Base-by-base conservation (phyloP, 92 coral and sea anemone species). In the Parazoanthus atlanticus region DNA sequence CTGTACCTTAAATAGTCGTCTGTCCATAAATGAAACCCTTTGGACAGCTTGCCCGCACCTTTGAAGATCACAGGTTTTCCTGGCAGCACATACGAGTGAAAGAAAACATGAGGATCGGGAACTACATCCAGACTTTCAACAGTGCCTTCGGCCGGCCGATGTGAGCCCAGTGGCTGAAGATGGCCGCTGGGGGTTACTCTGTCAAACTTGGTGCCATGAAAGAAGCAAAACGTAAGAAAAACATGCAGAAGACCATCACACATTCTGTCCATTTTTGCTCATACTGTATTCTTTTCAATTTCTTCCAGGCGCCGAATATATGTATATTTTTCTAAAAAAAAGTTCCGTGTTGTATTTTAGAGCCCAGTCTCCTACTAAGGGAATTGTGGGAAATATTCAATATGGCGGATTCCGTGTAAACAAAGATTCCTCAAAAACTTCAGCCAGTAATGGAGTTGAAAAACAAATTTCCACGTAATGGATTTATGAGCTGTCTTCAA, bases 91-190 rank as follows among this genome's bases (percentile, higher is more conserved):
- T 90, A 91, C 31, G 92, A 88, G 25, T 90, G 91, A 74, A 95
- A 97, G 91, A 97, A 97, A 5, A 95, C 94, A 31, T 73, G 81
- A 1, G 99, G 96, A 0, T 91, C 47, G 13, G 99, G 99, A 41
- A 91, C 90, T 0, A 52, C 73, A 32, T 88, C 85, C 8, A 93
- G 26, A 9, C 84, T 88, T 11, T 90, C 66, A 56, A 97, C 86
- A 5, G 88, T 69, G 11, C 94, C 93, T 75, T 91, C 93, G 23
- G 99, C 96, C 6, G 96, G 92, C 75, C 91, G 93, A 65, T 97
- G 99, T 23, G 97, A 91, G 15, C 99, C 99, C 75, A 97, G 52
- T 47, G 99, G 99, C 49, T 93, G 89, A 11, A 97, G 92, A 86
- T 97, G 99, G 5, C 99, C 99, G 0, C 87, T 54, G 13, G 97